Evolutionary conservation across 2,888 invertebrate genomes (phyloP).

Genomic region (Polietes domitor): DNA sequence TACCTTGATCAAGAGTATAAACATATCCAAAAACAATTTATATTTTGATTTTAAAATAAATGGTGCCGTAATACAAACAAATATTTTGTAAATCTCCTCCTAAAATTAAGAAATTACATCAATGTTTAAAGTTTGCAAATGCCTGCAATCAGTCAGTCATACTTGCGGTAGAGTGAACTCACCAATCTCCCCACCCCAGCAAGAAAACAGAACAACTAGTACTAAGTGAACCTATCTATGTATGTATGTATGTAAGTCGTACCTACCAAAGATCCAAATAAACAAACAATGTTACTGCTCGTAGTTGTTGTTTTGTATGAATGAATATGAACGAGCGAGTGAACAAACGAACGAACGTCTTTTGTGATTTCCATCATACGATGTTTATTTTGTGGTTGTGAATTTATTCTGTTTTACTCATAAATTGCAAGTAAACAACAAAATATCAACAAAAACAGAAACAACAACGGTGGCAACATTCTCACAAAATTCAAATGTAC

Average conservation of each 20-base stretch:
- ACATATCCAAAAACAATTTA: no score
- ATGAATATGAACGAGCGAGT: not conserved
- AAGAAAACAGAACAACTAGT: not conserved
- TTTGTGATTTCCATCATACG: slow-evolving; percentile 40
- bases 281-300: not conserved
- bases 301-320: not conserved
- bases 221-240: not conserved
- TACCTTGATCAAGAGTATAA: no score
- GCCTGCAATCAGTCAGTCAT: no score
- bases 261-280: not conserved
- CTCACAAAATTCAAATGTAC: not conserved
- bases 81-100: no score
- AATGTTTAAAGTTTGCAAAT: no score
- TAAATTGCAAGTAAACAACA: slow-evolving; percentile 47
- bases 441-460: slow-evolving; percentile 1
- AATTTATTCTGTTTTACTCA: slow-evolving; percentile 50
- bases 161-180: no score
- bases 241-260: no score
- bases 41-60: no score
- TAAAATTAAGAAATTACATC: no score
- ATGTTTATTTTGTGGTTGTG: slow-evolving; percentile 48
- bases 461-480: not conserved
- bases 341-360: slow-evolving; percentile 28
- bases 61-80: no score
- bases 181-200: not conserved